Evolutionary conservation across 2,888 invertebrate species (phyloP), one percentile per base, ranked within the genome.

Genomic region (Nemoura dubitans): DNA sequence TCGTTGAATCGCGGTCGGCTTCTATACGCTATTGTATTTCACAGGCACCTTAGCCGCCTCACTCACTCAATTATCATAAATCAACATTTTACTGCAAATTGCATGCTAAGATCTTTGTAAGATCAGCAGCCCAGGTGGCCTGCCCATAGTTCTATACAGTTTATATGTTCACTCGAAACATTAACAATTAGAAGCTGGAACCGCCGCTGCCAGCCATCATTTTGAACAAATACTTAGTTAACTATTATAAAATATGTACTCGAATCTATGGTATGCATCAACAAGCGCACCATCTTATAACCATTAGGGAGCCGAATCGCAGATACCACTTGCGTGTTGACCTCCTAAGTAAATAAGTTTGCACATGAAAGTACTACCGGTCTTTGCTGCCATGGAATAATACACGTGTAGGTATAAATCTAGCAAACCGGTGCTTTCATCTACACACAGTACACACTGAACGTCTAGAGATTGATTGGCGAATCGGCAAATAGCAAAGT

Each of bases 71-170:
- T 59, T 59, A 59, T 59, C 59, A 59, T 59, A 59, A 59, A 59
- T 59, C 59, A 59, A 59, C 59, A 59, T 59, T 59, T 59, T 59
- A 59, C 59, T 59, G 59, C 59, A 59, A 59, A 59, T 59, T 59
- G 59, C 59, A 59, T 59, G 59, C 59, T 59, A 59, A 59, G 59
- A 59, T 59, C 59, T 59, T 59, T 59, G 59, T 36, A 59, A 59
- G 59, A 59, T 59, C 21, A 16, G 21, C 59, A 2, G 59, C 21
- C 59, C 59, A 59, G 59, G 59, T 59, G 59, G 59, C 16, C 59
- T 59, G 59, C 14, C 36, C 36, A 36, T 36, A 3, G 36, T 36
- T 36, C 36, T 10, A 36, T 10, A 21, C 6, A 59, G 36, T 36
- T 6, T 36, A 36, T 36, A 36, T 3, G 36, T 59, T 10, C 59